Evolutionary conservation across 2,797 vertebrate species (phyloP).

Genomic region (Myotis vivesi): DNA sequence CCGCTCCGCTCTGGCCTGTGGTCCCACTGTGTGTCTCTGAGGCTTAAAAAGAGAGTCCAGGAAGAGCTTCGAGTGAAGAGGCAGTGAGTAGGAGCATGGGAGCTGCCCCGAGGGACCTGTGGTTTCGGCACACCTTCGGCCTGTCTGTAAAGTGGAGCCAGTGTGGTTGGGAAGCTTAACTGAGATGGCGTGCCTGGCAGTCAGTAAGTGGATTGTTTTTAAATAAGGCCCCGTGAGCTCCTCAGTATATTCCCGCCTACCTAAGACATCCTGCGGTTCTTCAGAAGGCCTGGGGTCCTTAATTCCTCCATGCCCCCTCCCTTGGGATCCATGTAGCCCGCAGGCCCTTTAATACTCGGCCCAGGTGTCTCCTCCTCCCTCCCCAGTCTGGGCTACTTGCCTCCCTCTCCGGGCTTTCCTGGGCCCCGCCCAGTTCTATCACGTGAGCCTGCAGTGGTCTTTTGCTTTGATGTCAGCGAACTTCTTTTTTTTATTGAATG

Average conservation of each 20-base stretch:
- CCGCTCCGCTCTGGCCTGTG: not conserved
- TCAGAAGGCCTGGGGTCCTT: not conserved
- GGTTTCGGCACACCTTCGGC: not conserved
- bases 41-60: not conserved
- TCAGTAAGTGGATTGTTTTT: not conserved
- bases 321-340: not conserved
- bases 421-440: not conserved
- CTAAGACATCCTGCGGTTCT: not conserved
- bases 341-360: not conserved
- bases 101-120: not conserved
- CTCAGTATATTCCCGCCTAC: not conserved
- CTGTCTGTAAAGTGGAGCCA: not conserved
- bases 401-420: not conserved
- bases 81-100: not conserved
- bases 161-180: not conserved
- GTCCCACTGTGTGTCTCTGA: not conserved
- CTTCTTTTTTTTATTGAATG: not conserved
- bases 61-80: not conserved
- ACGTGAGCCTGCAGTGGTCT: fast-evolving
- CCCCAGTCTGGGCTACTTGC: not conserved
- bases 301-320: not conserved
- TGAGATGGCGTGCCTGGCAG: too few relatives aligned
- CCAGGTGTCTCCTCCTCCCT: not conserved
- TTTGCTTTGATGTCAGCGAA: not conserved
- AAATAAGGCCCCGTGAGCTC: not conserved